These are phyloP conservation scores for Enteromius paludinosus DNA, from an alignment of 2,797 vertebrate species.

Conservation along the genomic window DNA sequence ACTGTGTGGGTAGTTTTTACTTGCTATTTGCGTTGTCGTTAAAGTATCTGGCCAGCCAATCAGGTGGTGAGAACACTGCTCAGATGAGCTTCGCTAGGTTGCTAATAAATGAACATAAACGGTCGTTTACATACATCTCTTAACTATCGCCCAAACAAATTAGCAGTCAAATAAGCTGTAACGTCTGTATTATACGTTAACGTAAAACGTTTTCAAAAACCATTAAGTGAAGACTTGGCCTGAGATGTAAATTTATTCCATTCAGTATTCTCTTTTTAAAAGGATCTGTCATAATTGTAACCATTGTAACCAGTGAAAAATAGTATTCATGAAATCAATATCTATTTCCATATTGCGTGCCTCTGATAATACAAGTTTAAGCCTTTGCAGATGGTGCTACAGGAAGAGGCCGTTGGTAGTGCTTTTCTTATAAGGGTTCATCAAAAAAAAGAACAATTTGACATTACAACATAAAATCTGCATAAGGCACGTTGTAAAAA, in stretches of 20 bases:
- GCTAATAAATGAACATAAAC: conserved; percentile 76
- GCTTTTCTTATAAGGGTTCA: conserved; percentile 54
- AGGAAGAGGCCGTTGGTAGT: conserved; percentile 73
- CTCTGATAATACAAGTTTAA: conserved; percentile 73
- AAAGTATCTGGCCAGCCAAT: conserved; percentile 50
- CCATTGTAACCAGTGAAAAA: conserved; percentile 88
- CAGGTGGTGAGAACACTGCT: conserved; percentile 56
- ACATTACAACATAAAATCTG: conserved; percentile 52
- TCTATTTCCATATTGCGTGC: conserved; percentile 80
- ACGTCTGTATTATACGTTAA: conserved; percentile 83
- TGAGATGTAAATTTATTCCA: conserved; percentile 88
- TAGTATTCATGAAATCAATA: conserved; percentile 82
- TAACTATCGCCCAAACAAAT: conserved; percentile 87
- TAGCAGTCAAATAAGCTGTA: conserved; percentile 92
- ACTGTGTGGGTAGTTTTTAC: conserved; percentile 22
- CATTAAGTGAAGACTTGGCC: conserved; percentile 78
- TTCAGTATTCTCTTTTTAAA: conserved; percentile 78
- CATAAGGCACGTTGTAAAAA: conserved; percentile 41
- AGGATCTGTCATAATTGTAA: conserved; percentile 70
- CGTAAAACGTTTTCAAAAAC: conserved; percentile 72
- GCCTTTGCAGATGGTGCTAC: conserved; percentile 71
- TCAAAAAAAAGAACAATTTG: conserved; percentile 48
- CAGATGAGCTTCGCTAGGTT: conserved; percentile 64
- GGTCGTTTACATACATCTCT: conserved; percentile 71
- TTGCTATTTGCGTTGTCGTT: conserved; percentile 44